Base-by-base conservation (phyloP, 2,797 vertebrate species). In the Cossypha polioptera region DNA sequence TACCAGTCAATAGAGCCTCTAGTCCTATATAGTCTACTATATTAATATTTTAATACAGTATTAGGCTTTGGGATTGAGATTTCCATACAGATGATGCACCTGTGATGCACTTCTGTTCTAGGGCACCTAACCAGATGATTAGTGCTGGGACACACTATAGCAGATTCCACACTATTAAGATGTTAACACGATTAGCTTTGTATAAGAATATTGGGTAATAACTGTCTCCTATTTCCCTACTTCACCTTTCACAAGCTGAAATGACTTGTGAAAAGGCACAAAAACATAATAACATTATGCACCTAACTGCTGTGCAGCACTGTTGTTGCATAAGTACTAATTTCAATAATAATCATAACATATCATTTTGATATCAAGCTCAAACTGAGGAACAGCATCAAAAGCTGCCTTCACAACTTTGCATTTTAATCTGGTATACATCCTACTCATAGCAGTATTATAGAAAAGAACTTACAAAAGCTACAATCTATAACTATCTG, bases 191-290 rank as follows among this genome's bases (percentile, higher is more conserved):
- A 94, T 87, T 55, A 71, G n/a, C 81, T 66, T 13, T 66, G 88
- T 65, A 11, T 55, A 83, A 87, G 79, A 80, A 88, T 40, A 72
- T 13, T 38, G 17, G 35, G 47, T 42, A 78, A 33, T 47, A 95
- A 69, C 38, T 93, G 54, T 43, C 54, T 90, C 25, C 22, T 38
- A n/a, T 66, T 93, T 78, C 43, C 33, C 77, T 71, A n/a, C 20
- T 77, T 82, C 61, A 79, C 45, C 24, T 83, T 90, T 86, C 65
- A 77, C n/a, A 92, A 80, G 53, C 28, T 79, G 63, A 92, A 95
- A 78, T 45, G 9, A 69, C 55, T 78, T 68, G 16, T 47, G 88
- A 75, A 76, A 84, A 78, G 72, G 50, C 69, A 88, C n/a, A 88
- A 51, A 79, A 92, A 43, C 18, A 51, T 43, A 81, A 8, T 33